These are phyloP conservation scores for Himalopsyche tibetana DNA, from an alignment of 2,888 invertebrate genomes.

Conservation along the genomic window DNA sequence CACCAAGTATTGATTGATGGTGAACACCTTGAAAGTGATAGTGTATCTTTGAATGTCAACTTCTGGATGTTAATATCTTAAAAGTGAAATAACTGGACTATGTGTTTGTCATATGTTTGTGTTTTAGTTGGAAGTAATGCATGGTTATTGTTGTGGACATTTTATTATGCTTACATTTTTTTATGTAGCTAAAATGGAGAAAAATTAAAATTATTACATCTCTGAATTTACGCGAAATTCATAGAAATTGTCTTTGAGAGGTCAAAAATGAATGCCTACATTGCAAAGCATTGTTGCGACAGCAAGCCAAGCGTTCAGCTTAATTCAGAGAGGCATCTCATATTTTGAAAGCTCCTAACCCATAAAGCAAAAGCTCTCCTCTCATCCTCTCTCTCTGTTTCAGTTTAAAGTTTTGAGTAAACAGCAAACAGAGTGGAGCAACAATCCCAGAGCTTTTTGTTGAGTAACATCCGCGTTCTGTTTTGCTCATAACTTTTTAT, in stretches of 20 bases:
- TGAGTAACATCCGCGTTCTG: slow-evolving; percentile 27
- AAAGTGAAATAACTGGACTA: too few relatives aligned
- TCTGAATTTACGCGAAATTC: too few relatives aligned
- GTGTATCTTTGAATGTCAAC: too few relatives aligned
- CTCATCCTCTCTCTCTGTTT: slow-evolving; percentile 17
- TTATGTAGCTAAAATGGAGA: too few relatives aligned
- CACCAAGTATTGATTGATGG: too few relatives aligned
- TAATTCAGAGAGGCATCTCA: slow-evolving; percentile 58
- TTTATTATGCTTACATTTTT: too few relatives aligned
- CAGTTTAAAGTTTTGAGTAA: slow-evolving; percentile 47
- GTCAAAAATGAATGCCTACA: slow-evolving; percentile 24
- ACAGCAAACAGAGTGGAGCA: slow-evolving; percentile 48
- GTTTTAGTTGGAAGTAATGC: too few relatives aligned
- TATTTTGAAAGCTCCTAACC: slow-evolving; percentile 50
- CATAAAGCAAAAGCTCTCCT: slow-evolving; percentile 50
- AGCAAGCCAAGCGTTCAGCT: slow-evolving; percentile 35
- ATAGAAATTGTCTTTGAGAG: background rate
- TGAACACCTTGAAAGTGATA: too few relatives aligned
- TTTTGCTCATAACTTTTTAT: slow-evolving; percentile 26
- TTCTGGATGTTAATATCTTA: too few relatives aligned
- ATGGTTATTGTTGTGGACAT: too few relatives aligned
- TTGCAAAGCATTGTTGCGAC: slow-evolving; percentile 7
- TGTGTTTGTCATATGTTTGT: too few relatives aligned
- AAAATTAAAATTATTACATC: too few relatives aligned
- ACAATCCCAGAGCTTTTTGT: slow-evolving; percentile 50